These are phyloP conservation scores for Synanthedon myopaeformis DNA, from an alignment of 2,888 invertebrate genomes.

Conservation along the genomic window DNA sequence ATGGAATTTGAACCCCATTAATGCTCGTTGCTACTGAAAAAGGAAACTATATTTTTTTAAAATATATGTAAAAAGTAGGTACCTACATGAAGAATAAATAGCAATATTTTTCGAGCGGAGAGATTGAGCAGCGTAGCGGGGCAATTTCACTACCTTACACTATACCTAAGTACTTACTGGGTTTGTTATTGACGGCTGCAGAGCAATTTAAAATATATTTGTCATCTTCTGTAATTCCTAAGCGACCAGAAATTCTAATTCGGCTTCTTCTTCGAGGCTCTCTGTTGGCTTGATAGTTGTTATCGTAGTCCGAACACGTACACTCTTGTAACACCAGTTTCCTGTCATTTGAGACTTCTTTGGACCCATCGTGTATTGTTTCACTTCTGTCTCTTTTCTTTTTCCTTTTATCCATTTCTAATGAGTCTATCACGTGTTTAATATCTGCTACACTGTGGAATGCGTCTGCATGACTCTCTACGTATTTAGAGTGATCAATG, in stretches of 20 bases:
- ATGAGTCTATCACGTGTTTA: constrained; percentile 25
- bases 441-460: constrained; percentile 18
- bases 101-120: no score
- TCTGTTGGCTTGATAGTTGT: constrained; percentile 1
- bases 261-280: constrained; percentile 19
- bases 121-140: no score
- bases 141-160: no score
- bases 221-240: constrained; percentile 40
- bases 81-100: no score
- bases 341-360: constrained; percentile 4
- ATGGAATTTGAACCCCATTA: no score
- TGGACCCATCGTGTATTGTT: constrained; percentile 1
- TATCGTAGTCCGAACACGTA: constrained; percentile 7
- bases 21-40: no score
- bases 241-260: constrained; percentile 37
- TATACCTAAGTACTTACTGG: constrained; percentile 23
- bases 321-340: constrained; percentile 8
- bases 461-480: constrained; percentile 22
- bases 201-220: constrained; percentile 42
- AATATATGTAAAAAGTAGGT: no score
- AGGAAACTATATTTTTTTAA: no score
- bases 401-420: constrained; percentile 26
- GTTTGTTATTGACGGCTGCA: constrained; percentile 38
- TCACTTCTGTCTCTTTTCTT: constrained; percentile 5
- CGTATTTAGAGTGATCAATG: constrained; percentile 10